A percentile compares a stretch with the other conserved stretches of the same genome.
Evolutionary conservation across 2,888 invertebrate genomes (phyloP).

Genomic region (Dicycla oo): DNA sequence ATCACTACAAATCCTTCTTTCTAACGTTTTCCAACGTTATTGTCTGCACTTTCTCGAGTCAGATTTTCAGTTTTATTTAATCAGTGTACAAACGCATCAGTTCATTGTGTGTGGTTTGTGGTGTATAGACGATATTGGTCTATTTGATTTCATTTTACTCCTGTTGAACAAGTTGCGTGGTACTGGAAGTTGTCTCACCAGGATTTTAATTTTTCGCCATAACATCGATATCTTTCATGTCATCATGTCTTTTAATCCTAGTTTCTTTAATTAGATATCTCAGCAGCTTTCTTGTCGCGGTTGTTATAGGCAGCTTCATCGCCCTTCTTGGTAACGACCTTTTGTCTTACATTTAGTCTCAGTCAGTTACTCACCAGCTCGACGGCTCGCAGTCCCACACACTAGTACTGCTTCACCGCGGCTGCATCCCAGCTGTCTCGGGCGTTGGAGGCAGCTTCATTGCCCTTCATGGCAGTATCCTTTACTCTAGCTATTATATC

Average conservation of each 20-base stretch:
- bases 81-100: neutral
- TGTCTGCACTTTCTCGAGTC: neutral
- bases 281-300: neutral
- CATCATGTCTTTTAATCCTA: neutral
- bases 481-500: neutral
- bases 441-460: neutral
- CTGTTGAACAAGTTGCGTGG: neutral
- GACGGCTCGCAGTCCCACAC: slow-evolving; percentile 76
- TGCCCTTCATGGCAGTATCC: neutral
- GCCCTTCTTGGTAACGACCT: neutral
- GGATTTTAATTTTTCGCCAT: neutral
- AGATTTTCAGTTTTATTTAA: slow-evolving; percentile 2
- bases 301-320: neutral
- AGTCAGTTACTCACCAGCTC: no score
- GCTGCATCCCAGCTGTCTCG: neutral
- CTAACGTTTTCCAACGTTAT: neutral
- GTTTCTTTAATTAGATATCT: neutral
- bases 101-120: neutral
- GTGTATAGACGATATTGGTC: neutral
- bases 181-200: neutral
- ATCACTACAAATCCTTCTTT: neutral
- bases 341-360: neutral
- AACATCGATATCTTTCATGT: neutral
- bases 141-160: neutral
- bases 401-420: slow-evolving; percentile 80